Conservation (phyloP, 2,888 invertebrate genomes). For the Aphodius granarius region DNA sequence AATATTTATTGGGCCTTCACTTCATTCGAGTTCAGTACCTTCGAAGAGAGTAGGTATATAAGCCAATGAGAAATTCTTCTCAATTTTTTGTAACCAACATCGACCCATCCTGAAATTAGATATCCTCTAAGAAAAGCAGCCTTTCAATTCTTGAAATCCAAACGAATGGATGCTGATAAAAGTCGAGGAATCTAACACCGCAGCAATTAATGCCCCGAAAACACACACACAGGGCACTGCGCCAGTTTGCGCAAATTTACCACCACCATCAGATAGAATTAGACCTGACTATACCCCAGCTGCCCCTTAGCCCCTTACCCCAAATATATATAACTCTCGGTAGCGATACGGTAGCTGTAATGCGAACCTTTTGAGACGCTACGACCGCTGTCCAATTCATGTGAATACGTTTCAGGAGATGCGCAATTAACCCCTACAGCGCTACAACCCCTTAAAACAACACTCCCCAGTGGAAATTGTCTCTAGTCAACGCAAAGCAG, state of each 20-base stretch:
- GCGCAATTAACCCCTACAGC: background rate
- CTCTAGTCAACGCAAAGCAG: background rate
- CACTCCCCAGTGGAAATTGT: background rate
- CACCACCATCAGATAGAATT: constrained; percentile 31
- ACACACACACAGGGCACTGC: constrained; percentile 30
- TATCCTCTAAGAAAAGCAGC: background rate
- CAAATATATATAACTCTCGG: constrained; percentile 1
- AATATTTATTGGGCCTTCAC: no score
- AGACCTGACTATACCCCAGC: constrained; percentile 15
- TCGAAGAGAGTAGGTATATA: no score
- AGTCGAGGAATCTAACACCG: constrained; percentile 27
- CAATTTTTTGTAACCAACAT: no score
- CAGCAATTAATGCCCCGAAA: constrained; percentile 30
- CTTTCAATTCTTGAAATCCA: background rate
- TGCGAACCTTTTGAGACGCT: background rate
- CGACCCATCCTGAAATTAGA: background rate
- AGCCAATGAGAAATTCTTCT: no score
- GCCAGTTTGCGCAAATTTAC: constrained; percentile 30
- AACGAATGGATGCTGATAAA: constrained; percentile 24
- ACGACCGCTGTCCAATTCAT: background rate
- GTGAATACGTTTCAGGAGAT: background rate
- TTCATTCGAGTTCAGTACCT: no score
- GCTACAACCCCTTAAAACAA: background rate
- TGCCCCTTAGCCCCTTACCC: constrained; percentile 7
- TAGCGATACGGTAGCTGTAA: background rate